Evolutionary conservation across 1,140 invertebrate genomes (phyloP).

Genomic region (Paramacrobiotus metropolitanus): DNA sequence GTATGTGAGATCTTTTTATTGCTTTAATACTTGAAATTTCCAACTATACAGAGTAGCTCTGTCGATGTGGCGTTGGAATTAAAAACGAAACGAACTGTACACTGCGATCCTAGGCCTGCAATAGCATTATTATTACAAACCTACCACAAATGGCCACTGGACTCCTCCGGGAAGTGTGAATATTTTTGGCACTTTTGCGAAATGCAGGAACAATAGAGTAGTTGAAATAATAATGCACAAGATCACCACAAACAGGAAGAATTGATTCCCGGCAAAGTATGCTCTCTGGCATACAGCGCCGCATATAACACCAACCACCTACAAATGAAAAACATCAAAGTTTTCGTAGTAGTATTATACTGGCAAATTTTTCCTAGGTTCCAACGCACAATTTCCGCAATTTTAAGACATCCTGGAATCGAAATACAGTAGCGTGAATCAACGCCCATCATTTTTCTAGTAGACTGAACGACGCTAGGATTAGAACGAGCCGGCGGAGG

Average conservation of each 20-base stretch:
- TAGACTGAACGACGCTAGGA: background rate
- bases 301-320: background rate
- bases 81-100: too few species aligned
- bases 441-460: background rate
- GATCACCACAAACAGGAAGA: background rate
- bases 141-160: background rate
- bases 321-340: background rate
- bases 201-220: background rate
- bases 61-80: too few species aligned
- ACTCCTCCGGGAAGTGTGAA: background rate
- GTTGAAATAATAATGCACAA: background rate
- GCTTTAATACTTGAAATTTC: too few species aligned
- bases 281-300: background rate
- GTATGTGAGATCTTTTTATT: too few species aligned
- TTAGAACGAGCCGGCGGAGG: background rate
- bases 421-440: background rate
- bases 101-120: too few species aligned
- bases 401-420: background rate
- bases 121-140: too few species aligned
- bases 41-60: too few species aligned
- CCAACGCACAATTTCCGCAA: constrained; percentile 1
- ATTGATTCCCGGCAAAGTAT: background rate
- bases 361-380: background rate
- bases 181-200: background rate
- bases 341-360: background rate